Evolutionary conservation across 2,113 vertebrate species (phyloP).

Genomic region (Orycteropus afer): DNA sequence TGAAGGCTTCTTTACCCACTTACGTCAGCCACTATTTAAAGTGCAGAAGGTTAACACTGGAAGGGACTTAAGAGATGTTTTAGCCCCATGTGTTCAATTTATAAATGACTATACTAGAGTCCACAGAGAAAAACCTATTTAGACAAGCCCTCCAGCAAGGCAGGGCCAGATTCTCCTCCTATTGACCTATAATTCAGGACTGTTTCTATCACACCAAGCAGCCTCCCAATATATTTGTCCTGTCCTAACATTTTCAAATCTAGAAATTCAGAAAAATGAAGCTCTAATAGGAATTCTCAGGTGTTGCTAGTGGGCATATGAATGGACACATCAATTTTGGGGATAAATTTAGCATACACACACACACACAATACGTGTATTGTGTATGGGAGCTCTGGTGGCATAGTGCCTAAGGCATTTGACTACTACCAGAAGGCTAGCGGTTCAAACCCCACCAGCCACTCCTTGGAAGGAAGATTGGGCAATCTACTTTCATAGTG

Average conservation of each 20-base stretch:
- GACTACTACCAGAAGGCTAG: too few relatives aligned
- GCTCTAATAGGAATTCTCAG: not conserved
- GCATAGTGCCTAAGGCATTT: too few relatives aligned
- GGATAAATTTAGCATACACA: not conserved
- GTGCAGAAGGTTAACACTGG: not conserved
- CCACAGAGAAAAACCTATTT: not conserved
- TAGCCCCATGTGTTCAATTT: not conserved
- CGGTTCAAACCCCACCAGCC: too few relatives aligned
- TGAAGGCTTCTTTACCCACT: not conserved
- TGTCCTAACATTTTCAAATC: not conserved
- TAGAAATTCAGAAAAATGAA: not conserved
- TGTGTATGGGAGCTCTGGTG: too few relatives aligned
- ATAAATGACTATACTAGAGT: not conserved
- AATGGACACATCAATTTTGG: not conserved
- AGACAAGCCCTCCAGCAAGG: not conserved
- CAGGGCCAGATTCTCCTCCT: not conserved
- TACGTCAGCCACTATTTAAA: not conserved
- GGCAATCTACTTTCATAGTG: too few relatives aligned
- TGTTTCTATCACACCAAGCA: not conserved
- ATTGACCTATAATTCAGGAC: not conserved
- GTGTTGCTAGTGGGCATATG: not conserved
- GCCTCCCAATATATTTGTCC: not conserved
- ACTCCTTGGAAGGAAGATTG: too few relatives aligned
- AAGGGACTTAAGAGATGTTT: not conserved
- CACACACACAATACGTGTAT: too few relatives aligned